Evolutionary conservation across 2,888 invertebrate genomes (phyloP).

Genomic region (Piscicola geometra): DNA sequence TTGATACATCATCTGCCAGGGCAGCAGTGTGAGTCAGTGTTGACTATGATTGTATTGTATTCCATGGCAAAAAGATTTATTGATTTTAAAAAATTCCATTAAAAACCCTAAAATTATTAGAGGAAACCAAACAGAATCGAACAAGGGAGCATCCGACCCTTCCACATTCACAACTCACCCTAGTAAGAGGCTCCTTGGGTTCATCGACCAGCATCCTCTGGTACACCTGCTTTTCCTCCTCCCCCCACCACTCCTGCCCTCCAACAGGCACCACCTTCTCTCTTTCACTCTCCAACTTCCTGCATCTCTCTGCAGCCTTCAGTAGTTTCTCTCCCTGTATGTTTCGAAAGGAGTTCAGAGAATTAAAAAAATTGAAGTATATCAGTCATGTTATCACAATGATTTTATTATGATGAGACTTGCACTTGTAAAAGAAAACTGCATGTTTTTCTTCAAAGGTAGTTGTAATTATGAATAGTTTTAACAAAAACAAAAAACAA

Average conservation of each 20-base stretch:
- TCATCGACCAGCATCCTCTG: conserved; percentile 50
- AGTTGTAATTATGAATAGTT: too few species aligned
- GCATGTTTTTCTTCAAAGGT: too few species aligned
- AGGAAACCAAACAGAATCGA: background rate
- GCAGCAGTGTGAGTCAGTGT: background rate
- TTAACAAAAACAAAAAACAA: too few species aligned
- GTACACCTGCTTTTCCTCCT: conserved; percentile 54
- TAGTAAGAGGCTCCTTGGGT: conserved; percentile 51
- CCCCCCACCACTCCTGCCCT: conserved; percentile 51
- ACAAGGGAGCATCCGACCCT: background rate
- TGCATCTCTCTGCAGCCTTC: conserved; percentile 54
- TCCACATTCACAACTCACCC: conserved; percentile 46
- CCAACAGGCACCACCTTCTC: conserved; percentile 57
- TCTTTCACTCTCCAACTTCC: conserved; percentile 56
- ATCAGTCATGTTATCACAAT: too few species aligned
- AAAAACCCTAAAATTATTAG: background rate
- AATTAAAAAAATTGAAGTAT: too few species aligned
- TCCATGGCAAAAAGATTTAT: background rate
- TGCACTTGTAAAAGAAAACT: too few species aligned
- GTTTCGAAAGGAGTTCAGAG: conserved; percentile 23
- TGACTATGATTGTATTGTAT: background rate
- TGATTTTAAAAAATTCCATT: background rate
- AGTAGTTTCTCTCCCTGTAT: conserved; percentile 54
- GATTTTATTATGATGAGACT: too few species aligned
- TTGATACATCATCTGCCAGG: conserved; percentile 54